Evolutionary conservation across 1,140 invertebrate species (phyloP), one percentile per base, ranked within the genome.

Genomic region (Stenopsyche tienmushanensis): DNA sequence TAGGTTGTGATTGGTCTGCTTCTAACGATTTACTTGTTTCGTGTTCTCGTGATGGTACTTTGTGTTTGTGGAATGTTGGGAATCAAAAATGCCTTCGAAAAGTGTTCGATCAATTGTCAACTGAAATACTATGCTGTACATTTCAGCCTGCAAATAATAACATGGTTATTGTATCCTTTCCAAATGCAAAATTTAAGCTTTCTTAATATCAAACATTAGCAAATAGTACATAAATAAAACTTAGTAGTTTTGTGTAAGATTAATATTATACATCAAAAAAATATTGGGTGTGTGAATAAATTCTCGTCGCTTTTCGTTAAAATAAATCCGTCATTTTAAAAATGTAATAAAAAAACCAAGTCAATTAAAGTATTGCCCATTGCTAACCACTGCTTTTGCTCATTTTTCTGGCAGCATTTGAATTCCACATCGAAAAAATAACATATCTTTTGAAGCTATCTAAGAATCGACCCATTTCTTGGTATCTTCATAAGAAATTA

Each of bases 91-190:
- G 90, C 72, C 78, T 94, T 62, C 77, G 90, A 58, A 80, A 81
- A 26, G 84, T 90, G 23, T 74, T 73, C 50, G 89, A 91, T 76
- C 86, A 85, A 66, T 77, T 85, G 29, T 74, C 75, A 41, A 80
- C 83, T 13, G 85, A 69, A 53, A 79, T 93, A 44, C 78, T 90
- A 0, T 90, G 85, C 66, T 93, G 90, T 76, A 82, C 86, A 23
- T 95, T 95, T 77, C 89, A 92, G 74, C 92, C 92, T 0, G 82
- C 86, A 18, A 96, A 96, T 76, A 94, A 94, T 73, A 95, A 96
- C 80, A 87, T 94, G 80, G 86, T 94, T 71, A 84, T 92, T 73
- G 89, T 91, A 89, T 85, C 83, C 83, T 86, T 84, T 79, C 26
- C 20, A 2, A 25, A 13, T 23, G n/a, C 21, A 53, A 25, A 9